Evolutionary conservation across 2,113 vertebrate genomes (phyloP).

Genomic region (Calidris pygmaea): DNA sequence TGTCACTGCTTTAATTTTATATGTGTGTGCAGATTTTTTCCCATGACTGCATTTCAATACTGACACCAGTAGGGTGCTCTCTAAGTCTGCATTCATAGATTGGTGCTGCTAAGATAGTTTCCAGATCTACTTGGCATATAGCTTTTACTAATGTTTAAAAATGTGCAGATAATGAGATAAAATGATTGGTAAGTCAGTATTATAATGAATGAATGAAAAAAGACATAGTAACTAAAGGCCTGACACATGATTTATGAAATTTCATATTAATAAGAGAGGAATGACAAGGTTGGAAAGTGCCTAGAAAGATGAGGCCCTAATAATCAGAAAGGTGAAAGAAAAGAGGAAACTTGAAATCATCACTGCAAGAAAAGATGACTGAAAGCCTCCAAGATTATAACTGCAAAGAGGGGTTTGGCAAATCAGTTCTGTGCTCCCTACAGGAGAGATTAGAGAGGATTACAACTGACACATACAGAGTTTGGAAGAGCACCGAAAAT

Average conservation of each 20-base stretch:
- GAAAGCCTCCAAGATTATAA: neutral
- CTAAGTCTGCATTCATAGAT: neutral
- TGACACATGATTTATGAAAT: neutral
- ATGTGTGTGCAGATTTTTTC: neutral
- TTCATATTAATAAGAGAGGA: neutral
- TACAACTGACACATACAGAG: neutral
- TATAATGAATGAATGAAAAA: neutral
- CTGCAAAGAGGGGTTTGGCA: neutral
- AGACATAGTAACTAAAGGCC: neutral
- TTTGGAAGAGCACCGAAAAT: neutral
- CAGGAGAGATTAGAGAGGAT: neutral
- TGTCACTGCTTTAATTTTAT: neutral
- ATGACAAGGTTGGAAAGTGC: neutral
- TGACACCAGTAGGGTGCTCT: conserved; percentile 43
- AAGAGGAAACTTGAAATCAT: neutral
- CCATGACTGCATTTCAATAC: neutral
- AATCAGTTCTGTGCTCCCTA: neutral
- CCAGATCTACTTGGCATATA: neutral
- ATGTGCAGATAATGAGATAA: neutral
- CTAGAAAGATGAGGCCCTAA: neutral
- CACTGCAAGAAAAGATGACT: neutral
- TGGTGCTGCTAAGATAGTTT: neutral
- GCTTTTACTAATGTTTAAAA: neutral
- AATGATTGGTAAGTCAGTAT: neutral
- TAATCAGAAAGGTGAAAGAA: neutral